Percentiles rank a stretch among this genome's conserved stretches.
Conservation (phyloP, 2,888 invertebrate species). For the Notodonta ziczac region DNA sequence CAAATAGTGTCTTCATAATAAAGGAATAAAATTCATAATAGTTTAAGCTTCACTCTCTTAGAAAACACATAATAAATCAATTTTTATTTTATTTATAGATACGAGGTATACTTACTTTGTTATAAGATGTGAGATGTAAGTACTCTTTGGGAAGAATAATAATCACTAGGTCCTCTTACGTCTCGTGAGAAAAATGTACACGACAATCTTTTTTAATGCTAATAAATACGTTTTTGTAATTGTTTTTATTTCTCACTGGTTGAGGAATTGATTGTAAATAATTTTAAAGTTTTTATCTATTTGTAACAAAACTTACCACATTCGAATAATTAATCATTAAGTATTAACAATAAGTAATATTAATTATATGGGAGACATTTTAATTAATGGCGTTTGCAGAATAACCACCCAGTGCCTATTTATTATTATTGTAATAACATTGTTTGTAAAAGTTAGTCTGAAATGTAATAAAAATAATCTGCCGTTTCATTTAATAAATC, state of each 20-base stretch:
- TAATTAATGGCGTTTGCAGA: slow-evolving; percentile 9
- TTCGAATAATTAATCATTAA: slow-evolving; percentile 4
- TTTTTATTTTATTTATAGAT: too few relatives aligned
- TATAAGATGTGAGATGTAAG: too few relatives aligned
- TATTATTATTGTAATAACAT: slow-evolving; percentile 1
- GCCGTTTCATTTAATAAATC: neutral
- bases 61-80: too few relatives aligned
- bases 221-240: neutral
- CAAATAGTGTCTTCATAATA: too few relatives aligned
- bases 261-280: slow-evolving; percentile 41
- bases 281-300: slow-evolving; percentile 16
- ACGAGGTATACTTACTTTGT: too few relatives aligned
- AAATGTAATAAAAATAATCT: neutral
- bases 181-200: too few relatives aligned
- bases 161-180: too few relatives aligned
- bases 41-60: too few relatives aligned
- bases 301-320: slow-evolving; percentile 7
- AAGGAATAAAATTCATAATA: too few relatives aligned
- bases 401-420: slow-evolving; percentile 16
- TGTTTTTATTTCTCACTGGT: slow-evolving; percentile 16
- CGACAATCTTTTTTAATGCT: too few relatives aligned
- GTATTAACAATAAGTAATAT: slow-evolving; percentile 27
- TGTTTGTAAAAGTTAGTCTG: neutral
- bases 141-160: too few relatives aligned
- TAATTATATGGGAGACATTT: slow-evolving; percentile 10